Percentiles rank a stretch among this genome's conserved stretches.
Evolutionary conservation across 2,888 invertebrate genomes (phyloP).

Genomic region (Crioceris asparagi): DNA sequence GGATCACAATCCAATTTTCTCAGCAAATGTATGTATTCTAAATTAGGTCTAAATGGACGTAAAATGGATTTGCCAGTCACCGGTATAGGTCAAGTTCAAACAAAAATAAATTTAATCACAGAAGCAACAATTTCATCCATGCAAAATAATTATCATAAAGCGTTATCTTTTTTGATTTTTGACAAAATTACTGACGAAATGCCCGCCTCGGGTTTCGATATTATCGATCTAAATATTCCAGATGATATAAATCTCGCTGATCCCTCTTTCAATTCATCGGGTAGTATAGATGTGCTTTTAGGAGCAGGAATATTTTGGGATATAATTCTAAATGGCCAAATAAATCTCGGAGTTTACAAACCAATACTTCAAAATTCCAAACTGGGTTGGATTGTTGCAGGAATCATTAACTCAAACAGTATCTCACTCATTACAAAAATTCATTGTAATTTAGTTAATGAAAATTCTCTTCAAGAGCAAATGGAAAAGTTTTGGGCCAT

Average conservation of each 20-base stretch:
- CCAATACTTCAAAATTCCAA: slow-evolving; percentile 4
- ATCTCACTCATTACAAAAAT: neutral
- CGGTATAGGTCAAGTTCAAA: too few relatives aligned
- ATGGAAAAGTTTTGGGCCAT: slow-evolving; percentile 9
- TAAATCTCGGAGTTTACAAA: neutral
- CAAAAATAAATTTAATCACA: too few relatives aligned
- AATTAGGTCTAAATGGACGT: too few relatives aligned
- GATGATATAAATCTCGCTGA: slow-evolving; percentile 5
- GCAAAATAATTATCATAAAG: too few relatives aligned
- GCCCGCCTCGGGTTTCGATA: neutral
- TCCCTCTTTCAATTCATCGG: slow-evolving; percentile 1
- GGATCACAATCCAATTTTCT: too few relatives aligned
- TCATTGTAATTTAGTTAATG: neutral
- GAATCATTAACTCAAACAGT: neutral
- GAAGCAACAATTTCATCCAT: too few relatives aligned
- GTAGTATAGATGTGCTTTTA: slow-evolving; percentile 4
- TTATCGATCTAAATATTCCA: neutral
- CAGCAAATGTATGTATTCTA: too few relatives aligned
- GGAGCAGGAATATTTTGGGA: slow-evolving; percentile 4
- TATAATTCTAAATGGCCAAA: slow-evolving; percentile 2
- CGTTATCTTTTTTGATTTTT: neutral
- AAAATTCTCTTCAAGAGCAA: neutral
- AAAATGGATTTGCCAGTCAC: too few relatives aligned
- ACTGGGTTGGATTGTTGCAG: slow-evolving; percentile 9
- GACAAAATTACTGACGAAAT: neutral